A percentile compares a stretch with the other conserved stretches of the same genome.
Conservation (phyloP, 2,797 vertebrate species). For the Tinamus major region DNA sequence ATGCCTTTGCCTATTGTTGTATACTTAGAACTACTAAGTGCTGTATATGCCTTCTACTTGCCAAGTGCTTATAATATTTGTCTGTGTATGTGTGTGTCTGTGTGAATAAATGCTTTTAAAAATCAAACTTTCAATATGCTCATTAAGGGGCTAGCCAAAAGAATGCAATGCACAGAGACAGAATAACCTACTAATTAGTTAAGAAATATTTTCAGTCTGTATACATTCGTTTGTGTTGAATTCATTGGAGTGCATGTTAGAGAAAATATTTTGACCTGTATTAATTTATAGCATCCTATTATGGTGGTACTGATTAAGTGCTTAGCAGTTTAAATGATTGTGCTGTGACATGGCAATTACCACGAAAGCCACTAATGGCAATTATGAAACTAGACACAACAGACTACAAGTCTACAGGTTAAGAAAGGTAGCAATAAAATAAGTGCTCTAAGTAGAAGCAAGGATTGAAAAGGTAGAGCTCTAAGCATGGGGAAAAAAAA, state of each 20-base stretch:
- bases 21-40: too few relatives aligned
- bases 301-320: too few relatives aligned
- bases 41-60: background rate
- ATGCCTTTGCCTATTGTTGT: background rate
- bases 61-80: background rate
- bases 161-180: background rate
- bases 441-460: background rate
- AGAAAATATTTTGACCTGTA: background rate
- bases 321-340: background rate
- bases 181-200: background rate
- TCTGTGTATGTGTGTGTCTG: background rate
- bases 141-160: background rate
- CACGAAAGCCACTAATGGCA: background rate
- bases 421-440: background rate
- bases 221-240: background rate
- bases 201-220: background rate
- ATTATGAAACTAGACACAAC: background rate
- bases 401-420: background rate
- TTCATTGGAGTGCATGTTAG: background rate
- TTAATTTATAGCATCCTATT: background rate
- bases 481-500: background rate
- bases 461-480: background rate
- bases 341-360: slow-evolving; percentile 10
- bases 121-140: background rate
- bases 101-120: background rate